These are phyloP conservation scores for Caenorhabditis parvicauda DNA, from an alignment of 2,888 invertebrate species.

Conservation along the genomic window DNA sequence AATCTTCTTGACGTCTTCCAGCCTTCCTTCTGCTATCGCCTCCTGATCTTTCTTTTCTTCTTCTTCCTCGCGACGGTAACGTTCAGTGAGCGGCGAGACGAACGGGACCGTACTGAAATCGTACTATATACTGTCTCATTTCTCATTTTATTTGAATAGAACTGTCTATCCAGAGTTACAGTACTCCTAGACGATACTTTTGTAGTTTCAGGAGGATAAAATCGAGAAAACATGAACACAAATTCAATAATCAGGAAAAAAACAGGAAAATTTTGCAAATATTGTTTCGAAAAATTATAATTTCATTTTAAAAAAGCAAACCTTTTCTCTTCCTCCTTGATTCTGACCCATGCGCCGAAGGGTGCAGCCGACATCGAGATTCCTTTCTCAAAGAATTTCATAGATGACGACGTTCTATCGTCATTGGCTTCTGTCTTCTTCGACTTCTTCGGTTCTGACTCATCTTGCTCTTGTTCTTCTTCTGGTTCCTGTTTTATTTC, in stretches of 20 bases:
- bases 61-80: slow-evolving; percentile 29
- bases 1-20: slow-evolving; percentile 30
- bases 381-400: too few species aligned
- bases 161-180: not conserved
- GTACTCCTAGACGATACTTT: too few species aligned
- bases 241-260: not conserved
- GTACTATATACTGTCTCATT: not conserved
- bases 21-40: slow-evolving; percentile 11
- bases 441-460: not conserved
- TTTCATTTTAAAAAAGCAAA: slow-evolving; percentile 4
- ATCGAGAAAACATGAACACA: too few species aligned
- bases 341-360: slow-evolving; percentile 28
- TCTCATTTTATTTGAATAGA: not conserved
- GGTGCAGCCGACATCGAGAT: slow-evolving; percentile 6
- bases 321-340: slow-evolving; percentile 23
- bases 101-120: slow-evolving; percentile 13
- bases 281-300: not conserved
- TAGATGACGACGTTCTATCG: not conserved
- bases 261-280: not conserved
- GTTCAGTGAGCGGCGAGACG: slow-evolving; percentile 30
- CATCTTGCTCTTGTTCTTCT: slow-evolving; percentile 9
- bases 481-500: slow-evolving; percentile 9
- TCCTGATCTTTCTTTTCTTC: slow-evolving; percentile 10
- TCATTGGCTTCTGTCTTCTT: not conserved
- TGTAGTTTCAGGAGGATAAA: too few species aligned